Base-by-base conservation (phyloP, 1,140 invertebrate species). In the Bombyx mandarina region DNA sequence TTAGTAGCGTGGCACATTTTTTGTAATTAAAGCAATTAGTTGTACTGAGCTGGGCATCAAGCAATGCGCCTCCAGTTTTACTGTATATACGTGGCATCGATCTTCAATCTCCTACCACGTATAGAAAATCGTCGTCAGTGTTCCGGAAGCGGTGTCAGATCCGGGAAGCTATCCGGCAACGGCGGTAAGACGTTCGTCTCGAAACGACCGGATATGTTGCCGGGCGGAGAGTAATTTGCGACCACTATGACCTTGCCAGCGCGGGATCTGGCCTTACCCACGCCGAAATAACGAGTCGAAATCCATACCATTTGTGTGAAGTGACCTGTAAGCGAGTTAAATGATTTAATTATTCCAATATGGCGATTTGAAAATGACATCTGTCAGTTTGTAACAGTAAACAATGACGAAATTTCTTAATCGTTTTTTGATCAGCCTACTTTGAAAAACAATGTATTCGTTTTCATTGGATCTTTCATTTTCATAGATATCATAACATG, bases 301-400 rank as follows among this genome's bases (percentile, higher is more conserved):
- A 92, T 91, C 96, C 96, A 98, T 10, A 98, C 93, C 75, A 98
- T 89, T 88, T 98, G 96, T 0, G 96, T 96, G 82, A 97, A 98
- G 76, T 97, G 94, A 69, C 95, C 95, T 95, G 77, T 61, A 52
- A 58, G 45, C 1, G 44, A 35, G 51, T 52, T 43, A 7, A 8
- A 26, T 51, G 1, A n/a, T n/a, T n/a, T n/a, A n/a, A 35, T 35
- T 35, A 35, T 0, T 35, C 26, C 26, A 35, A 35, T 35, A 35
- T 35, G 26, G 26, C 0, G 26, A 5, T 3, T 35, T 35, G 26
- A 35, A 35, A 35, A 35, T 35, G 26, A 35, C 26, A 35, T 35
- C 26, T 35, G 26, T 35, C 26, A 35, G 26, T 35, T 35, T 35
- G 1, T 1, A 35, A 35, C 1, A 5, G 4, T 35, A 35, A 35